phyloP scores from a whole-genome alignment of 2,888 invertebrate genomes.

The Leucophora obtusa region DNA sequence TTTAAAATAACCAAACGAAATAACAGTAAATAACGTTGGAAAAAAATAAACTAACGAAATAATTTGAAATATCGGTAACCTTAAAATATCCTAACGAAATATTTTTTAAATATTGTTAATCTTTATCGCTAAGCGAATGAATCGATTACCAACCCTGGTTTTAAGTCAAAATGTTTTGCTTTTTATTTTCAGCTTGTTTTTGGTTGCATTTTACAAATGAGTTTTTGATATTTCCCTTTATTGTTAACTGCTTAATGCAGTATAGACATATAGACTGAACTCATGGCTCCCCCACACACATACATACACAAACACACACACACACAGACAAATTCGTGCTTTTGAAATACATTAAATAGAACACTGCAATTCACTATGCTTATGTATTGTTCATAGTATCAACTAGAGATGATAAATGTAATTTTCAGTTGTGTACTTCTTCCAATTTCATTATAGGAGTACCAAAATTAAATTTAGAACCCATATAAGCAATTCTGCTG shows the following conservation, averaged over 20 bases:
- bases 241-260: slow-evolving; percentile 45
- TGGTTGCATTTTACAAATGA: slow-evolving; percentile 52
- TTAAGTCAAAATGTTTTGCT: slow-evolving; percentile 13
- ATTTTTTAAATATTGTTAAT: too few species aligned
- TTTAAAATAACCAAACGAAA: too few species aligned
- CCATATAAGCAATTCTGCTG: too few species aligned
- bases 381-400: slow-evolving; percentile 18
- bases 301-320: background rate
- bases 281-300: slow-evolving; percentile 15
- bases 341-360: background rate
- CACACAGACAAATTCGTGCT: background rate
- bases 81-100: too few species aligned
- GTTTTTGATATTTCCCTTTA: slow-evolving; percentile 57
- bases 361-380: background rate
- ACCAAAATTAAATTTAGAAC: too few species aligned
- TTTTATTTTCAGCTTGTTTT: background rate
- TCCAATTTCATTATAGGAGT: too few species aligned
- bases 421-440: too few species aligned
- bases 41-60: too few species aligned
- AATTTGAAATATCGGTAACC: too few species aligned
- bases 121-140: too few species aligned
- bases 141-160: too few species aligned
- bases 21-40: too few species aligned
- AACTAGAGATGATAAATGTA: background rate
- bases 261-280: slow-evolving; percentile 11